A percentile compares a stretch with the other conserved stretches of the same genome.
Evolutionary conservation across 2,113 vertebrate species (phyloP).

Genomic region (Oryzias melastigma): DNA sequence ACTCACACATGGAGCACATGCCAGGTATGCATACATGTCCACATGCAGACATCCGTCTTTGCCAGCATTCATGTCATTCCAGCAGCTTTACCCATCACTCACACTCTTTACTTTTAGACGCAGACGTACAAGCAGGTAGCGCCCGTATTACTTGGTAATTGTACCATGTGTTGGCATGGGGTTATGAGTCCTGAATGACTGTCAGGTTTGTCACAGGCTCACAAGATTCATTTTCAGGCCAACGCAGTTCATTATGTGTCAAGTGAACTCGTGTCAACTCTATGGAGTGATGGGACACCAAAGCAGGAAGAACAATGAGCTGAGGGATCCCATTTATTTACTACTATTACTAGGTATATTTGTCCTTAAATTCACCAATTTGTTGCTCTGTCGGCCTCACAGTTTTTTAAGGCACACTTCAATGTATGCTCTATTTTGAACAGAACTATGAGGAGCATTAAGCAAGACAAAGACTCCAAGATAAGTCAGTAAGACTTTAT

Average conservation of each 20-base stretch:
- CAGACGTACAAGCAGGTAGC: constrained; percentile 13
- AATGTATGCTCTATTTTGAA: too few relatives aligned
- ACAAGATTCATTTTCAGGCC: constrained; percentile 20
- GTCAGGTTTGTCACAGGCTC: constrained; percentile 35
- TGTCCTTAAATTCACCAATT: too few relatives aligned
- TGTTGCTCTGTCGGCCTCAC: too few relatives aligned
- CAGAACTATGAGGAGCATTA: too few relatives aligned
- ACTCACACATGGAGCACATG: constrained; percentile 26
- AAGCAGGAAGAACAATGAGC: too few relatives aligned
- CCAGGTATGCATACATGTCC: constrained; percentile 5
- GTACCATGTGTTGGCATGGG: constrained; percentile 29
- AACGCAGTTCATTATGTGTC: background rate
- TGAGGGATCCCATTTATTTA: too few relatives aligned
- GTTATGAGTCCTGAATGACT: constrained; percentile 48
- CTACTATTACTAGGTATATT: too few relatives aligned
- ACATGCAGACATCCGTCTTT: constrained; percentile 14
- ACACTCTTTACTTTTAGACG: constrained; percentile 13
- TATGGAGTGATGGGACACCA: too few relatives aligned
- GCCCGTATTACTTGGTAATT: constrained; percentile 45
- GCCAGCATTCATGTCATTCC: constrained; percentile 45
- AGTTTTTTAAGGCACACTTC: too few relatives aligned
- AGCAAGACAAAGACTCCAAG: too few relatives aligned
- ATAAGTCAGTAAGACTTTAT: too few relatives aligned
- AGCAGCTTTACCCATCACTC: constrained; percentile 39
- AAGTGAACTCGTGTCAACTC: too few relatives aligned